Evolutionary conservation across 23 tunicate species (phyloP).

Genomic region (Trididemnum miniatum): DNA sequence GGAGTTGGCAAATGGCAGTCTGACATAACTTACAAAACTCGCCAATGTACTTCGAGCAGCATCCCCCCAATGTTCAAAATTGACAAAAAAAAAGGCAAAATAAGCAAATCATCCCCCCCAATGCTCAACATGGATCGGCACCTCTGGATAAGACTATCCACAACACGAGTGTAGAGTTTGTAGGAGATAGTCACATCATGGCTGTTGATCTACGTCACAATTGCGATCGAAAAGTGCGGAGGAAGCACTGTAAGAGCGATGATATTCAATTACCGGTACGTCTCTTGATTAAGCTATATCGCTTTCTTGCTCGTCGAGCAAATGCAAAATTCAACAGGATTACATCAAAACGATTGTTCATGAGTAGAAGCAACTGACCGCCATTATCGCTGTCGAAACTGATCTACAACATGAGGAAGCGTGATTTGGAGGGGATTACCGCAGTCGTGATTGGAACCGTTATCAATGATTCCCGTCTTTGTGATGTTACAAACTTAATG

Average conservation of each 20-base stretch:
- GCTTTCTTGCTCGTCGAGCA: conserved; percentile 93
- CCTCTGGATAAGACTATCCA: too few species aligned
- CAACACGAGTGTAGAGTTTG: too few species aligned
- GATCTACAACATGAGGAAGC: conserved; percentile 70
- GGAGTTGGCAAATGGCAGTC: too few species aligned
- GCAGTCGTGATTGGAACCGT: conserved; percentile 97
- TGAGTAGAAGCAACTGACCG: conserved; percentile 95
- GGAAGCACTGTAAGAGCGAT: conserved; percentile 69
- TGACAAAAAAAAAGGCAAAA: too few species aligned
- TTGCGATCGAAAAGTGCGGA: conserved; percentile 74
- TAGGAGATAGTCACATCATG: too few species aligned
- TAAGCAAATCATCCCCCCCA: too few species aligned
- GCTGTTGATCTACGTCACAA: conserved; percentile 98
- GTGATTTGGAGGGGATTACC: conserved; percentile 60
- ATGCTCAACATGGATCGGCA: too few species aligned
- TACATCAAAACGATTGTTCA: conserved; percentile 85
- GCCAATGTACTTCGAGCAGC: too few species aligned
- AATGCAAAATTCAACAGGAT: conserved; percentile 87
- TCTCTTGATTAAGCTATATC: conserved; percentile 92
- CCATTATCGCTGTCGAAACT: conserved; percentile 88
- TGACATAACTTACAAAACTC: too few species aligned
- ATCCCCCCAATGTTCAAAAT: too few species aligned
- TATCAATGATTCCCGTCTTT: conserved; percentile 82
- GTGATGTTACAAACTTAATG: conserved; percentile 81
- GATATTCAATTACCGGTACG: conserved; percentile 88